A percentile compares a stretch with the other conserved stretches of the same genome.
phyloP scores from a whole-genome alignment of 2,797 vertebrate species.

The Gobionotothen gibberifrons region DNA sequence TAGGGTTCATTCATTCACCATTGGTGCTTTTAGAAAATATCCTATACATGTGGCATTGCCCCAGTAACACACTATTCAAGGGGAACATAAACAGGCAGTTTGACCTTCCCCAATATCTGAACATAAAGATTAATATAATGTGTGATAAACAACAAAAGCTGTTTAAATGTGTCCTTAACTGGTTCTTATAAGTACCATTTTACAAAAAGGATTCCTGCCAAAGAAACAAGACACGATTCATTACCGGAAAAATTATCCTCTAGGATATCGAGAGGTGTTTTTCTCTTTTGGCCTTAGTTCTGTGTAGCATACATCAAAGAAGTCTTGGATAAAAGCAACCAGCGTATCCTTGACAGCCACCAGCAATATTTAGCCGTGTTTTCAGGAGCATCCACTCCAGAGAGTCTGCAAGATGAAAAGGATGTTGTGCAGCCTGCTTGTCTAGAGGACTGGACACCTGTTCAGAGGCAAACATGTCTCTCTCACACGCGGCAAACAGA shows the following conservation, averaged over 20 bases:
- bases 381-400: conserved; percentile 51
- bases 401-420: conserved; percentile 72
- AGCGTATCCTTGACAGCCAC: conserved; percentile 52
- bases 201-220: neutral
- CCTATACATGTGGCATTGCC: no score
- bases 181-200: neutral
- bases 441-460: conserved; percentile 71
- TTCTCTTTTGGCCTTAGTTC: conserved; percentile 13
- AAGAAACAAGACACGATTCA: neutral
- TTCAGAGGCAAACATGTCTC: conserved; percentile 64
- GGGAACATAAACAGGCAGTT: neutral
- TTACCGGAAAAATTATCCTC: neutral
- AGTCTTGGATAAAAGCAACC: conserved; percentile 63
- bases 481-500: conserved; percentile 47
- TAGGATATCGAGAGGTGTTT: neutral
- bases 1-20: no score
- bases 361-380: conserved; percentile 44
- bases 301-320: conserved; percentile 65
- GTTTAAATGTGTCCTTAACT: neutral
- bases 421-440: conserved; percentile 52
- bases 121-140: neutral
- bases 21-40: no score
- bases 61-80: neutral
- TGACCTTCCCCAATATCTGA: neutral
- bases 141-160: neutral